These are phyloP conservation scores for Rissa tridactyla DNA, from an alignment of 2,113 vertebrate genomes.

Conservation along the genomic window DNA sequence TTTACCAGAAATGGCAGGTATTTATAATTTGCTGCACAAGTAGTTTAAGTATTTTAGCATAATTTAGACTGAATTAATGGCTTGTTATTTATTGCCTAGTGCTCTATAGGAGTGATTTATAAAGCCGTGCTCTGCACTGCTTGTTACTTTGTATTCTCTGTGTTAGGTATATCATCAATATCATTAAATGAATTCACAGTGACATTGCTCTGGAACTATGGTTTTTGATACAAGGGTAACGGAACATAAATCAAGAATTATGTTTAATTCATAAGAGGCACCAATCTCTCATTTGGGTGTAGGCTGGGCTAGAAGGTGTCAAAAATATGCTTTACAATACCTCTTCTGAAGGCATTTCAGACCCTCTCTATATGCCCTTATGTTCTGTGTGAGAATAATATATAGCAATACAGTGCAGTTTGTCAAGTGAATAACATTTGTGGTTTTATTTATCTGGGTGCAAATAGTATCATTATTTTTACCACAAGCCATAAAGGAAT, in stretches of 20 bases:
- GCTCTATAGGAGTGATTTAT: conserved; percentile 74
- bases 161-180: conserved; percentile 73
- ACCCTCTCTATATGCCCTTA: conserved; percentile 11
- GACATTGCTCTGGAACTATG: conserved; percentile 74
- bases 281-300: conserved; percentile 71
- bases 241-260: conserved; percentile 78
- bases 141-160: conserved; percentile 67
- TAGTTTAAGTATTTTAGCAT: conserved; percentile 69
- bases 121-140: conserved; percentile 42
- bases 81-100: conserved; percentile 73
- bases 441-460: conserved; percentile 63
- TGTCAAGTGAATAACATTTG: conserved; percentile 63
- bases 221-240: conserved; percentile 74
- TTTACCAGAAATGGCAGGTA: conserved; percentile 18
- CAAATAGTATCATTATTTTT: conserved; percentile 61
- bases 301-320: conserved; percentile 69
- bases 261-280: conserved; percentile 81
- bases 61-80: conserved; percentile 68
- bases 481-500: conserved; percentile 2
- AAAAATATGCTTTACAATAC: conserved; percentile 75
- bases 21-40: conserved; percentile 58
- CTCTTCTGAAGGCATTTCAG: conserved; percentile 71
- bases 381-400: conserved; percentile 61
- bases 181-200: conserved; percentile 77
- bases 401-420: conserved; percentile 34